phyloP scores from a whole-genome alignment of 2,797 vertebrate genomes.

The Xenentodon cancila region DNA sequence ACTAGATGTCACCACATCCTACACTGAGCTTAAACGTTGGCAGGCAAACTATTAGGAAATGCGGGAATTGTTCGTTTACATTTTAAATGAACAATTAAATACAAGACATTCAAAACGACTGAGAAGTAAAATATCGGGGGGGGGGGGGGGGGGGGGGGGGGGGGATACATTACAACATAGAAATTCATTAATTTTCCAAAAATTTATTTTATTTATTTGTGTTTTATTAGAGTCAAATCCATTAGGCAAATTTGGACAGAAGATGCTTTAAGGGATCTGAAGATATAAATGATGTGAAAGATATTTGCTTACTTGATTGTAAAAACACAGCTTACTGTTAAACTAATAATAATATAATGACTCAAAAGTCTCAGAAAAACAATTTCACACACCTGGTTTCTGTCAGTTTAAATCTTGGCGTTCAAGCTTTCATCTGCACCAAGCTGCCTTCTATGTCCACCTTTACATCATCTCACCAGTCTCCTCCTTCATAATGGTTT shows the following conservation, averaged over 20 bases:
- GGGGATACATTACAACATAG: no score
- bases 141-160: no score
- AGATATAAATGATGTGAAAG: not conserved
- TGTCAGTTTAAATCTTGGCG: not conserved
- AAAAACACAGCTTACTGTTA: not conserved
- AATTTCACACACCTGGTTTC: not conserved
- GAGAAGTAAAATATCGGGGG: no score
- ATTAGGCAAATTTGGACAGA: not conserved
- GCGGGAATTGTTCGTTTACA: no score
- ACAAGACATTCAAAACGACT: no score
- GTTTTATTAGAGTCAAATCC: no score
- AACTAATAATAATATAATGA: not conserved
- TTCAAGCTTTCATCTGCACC: not conserved
- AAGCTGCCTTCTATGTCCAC: not conserved
- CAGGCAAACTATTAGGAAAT: no score
- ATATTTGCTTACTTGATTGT: not conserved
- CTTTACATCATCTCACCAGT: not conserved
- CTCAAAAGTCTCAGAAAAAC: constrained; percentile 20
- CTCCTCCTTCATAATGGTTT: not conserved
- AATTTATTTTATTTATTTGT: no score
- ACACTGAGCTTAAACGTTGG: not conserved
- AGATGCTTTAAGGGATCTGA: not conserved
- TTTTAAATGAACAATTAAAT: no score
- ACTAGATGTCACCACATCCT: not conserved
- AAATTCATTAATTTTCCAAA: no score